Evolutionary conservation across 2,113 vertebrate species (phyloP).

Genomic region (Ginglymostoma cirratum): DNA sequence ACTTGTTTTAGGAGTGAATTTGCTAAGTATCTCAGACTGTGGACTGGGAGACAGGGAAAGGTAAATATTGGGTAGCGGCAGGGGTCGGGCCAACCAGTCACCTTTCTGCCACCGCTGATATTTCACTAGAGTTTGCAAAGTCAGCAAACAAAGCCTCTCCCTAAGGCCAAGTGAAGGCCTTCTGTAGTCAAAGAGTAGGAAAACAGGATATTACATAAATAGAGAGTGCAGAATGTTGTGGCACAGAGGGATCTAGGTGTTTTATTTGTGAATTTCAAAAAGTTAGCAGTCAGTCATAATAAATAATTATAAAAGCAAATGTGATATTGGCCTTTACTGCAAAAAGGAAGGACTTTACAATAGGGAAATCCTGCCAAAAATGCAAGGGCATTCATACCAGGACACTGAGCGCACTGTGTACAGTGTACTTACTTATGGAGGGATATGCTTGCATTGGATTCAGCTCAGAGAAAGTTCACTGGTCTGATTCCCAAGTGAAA

Average conservation of each 20-base stretch:
- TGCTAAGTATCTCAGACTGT: neutral
- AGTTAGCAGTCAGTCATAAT: neutral
- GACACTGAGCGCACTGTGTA: neutral
- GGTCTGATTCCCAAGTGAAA: too few species aligned
- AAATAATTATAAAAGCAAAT: neutral
- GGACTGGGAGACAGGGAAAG: neutral
- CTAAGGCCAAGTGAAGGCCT: neutral
- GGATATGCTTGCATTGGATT: neutral
- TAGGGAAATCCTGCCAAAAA: neutral
- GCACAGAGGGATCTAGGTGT: neutral
- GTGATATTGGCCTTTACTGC: neutral
- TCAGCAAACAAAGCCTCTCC: neutral
- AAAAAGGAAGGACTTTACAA: neutral
- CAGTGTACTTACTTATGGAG: neutral
- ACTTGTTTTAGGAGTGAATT: neutral
- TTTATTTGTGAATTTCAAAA: neutral
- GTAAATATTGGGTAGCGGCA: neutral
- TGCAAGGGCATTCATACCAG: neutral
- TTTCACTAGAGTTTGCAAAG: neutral
- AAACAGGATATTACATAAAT: neutral
- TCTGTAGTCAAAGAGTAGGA: neutral
- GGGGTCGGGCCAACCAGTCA: neutral
- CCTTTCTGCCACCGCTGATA: neutral
- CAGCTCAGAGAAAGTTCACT: neutral
- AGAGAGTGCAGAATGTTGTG: neutral